Conservation (phyloP, 1,140 invertebrate genomes). For the Potamilus streckersoni region DNA sequence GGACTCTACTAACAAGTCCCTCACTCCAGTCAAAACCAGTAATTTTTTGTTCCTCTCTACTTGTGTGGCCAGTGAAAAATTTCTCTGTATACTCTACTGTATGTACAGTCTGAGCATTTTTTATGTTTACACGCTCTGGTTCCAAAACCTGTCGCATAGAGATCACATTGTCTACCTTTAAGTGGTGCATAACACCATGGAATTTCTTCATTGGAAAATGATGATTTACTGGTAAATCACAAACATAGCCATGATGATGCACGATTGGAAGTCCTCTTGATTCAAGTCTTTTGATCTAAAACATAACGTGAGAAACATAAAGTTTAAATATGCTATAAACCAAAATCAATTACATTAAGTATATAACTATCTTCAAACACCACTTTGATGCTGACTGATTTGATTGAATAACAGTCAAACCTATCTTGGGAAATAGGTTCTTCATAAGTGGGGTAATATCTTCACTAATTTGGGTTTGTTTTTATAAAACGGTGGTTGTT, state of each 20-base stretch:
- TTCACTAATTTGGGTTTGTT: no score
- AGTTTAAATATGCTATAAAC: no score
- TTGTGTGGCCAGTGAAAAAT: constrained; percentile 58
- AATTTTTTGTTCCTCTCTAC: constrained; percentile 50
- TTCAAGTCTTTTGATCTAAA: constrained; percentile 36
- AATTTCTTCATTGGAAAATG: constrained; percentile 66
- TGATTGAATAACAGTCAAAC: no score
- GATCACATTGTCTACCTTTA: constrained; percentile 57
- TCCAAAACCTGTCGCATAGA: constrained; percentile 53
- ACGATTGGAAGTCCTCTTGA: constrained; percentile 56
- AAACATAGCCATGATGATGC: constrained; percentile 63
- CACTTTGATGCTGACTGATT: no score
- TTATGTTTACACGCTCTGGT: constrained; percentile 40
- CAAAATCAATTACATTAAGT: no score
- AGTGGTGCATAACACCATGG: constrained; percentile 53
- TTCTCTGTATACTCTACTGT: constrained; percentile 56
- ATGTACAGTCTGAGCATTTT: constrained; percentile 48
- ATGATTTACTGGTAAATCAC: constrained; percentile 59
- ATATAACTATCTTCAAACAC: no score
- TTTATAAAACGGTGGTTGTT: no score
- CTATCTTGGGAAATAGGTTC: no score
- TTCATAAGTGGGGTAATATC: no score
- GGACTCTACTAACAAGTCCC: constrained; percentile 56
- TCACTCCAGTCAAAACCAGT: constrained; percentile 61
- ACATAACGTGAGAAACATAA: background rate